phyloP scores from a whole-genome alignment of 2,797 vertebrate species.

The Myripristis jacobus region DNA sequence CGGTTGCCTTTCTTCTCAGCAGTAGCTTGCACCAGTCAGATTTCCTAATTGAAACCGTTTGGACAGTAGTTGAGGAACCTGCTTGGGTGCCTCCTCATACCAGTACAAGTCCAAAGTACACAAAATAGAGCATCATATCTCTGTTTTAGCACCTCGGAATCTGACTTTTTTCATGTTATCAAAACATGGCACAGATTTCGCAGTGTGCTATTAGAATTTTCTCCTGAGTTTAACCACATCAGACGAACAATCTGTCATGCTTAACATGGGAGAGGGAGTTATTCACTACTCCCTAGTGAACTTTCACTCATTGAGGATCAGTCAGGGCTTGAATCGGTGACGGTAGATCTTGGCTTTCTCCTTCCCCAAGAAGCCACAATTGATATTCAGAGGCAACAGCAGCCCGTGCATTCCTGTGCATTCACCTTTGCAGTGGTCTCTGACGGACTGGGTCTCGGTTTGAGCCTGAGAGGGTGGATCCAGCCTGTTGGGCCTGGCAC shows the following conservation, averaged over 20 bases:
- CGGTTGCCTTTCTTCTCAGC: conserved; percentile 65
- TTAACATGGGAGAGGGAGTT: conserved; percentile 42
- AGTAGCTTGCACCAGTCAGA: conserved; percentile 50
- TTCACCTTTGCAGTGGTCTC: conserved; percentile 40
- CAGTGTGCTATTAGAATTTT: conserved; percentile 23
- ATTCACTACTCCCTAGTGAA: conserved; percentile 39
- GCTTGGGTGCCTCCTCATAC: conserved; percentile 39
- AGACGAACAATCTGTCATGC: conserved; percentile 39
- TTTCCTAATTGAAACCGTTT: conserved; percentile 72
- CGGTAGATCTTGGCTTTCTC: conserved; percentile 39
- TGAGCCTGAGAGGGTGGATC: conserved; percentile 38
- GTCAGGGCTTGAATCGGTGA: conserved; percentile 49
- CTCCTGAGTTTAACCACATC: conserved; percentile 39
- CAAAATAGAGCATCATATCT: conserved; percentile 32
- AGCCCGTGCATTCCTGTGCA: conserved; percentile 38
- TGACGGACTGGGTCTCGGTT: conserved; percentile 2
- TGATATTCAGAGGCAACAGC: conserved; percentile 45
- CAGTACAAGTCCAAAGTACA: conserved; percentile 25
- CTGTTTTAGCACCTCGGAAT: conserved; percentile 30
- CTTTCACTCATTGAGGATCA: conserved; percentile 47
- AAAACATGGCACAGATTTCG: conserved; percentile 34
- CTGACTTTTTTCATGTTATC: conserved; percentile 15
- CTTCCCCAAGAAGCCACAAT: conserved; percentile 39
- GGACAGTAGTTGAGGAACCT: conserved; percentile 29
- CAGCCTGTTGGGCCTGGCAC: conserved; percentile 49